These are phyloP conservation scores for Upupa epops DNA, from an alignment of 2,113 vertebrate species.

Conservation along the genomic window DNA sequence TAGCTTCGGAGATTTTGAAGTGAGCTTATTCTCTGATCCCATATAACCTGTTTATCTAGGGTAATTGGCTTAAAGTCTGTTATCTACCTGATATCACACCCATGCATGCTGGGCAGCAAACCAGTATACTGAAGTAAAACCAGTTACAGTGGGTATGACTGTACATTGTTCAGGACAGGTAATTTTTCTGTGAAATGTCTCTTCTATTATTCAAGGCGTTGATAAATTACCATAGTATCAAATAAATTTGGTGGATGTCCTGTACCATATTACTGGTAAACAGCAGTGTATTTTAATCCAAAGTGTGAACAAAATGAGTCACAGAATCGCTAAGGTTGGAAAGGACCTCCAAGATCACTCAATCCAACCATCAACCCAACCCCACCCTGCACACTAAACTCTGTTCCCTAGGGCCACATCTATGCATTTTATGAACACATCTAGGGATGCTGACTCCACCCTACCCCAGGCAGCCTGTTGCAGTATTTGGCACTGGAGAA, in stretches of 20 bases:
- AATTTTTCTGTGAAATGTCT: slow-evolving; percentile 1
- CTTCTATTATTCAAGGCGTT: not conserved
- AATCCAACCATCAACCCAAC: too few species aligned
- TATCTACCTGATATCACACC: not conserved
- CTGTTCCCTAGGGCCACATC: too few species aligned
- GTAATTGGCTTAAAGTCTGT: not conserved
- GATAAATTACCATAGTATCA: not conserved
- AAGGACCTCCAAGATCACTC: too few species aligned
- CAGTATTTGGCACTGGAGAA: not conserved
- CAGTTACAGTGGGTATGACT: not conserved
- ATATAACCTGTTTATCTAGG: not conserved
- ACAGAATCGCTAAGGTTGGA: too few species aligned
- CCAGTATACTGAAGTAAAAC: not conserved
- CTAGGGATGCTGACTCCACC: too few species aligned
- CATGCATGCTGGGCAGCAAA: not conserved
- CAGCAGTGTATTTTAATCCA: not conserved
- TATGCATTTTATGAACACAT: too few species aligned
- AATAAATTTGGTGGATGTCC: too few species aligned
- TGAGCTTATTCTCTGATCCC: not conserved
- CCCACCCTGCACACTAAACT: too few species aligned
- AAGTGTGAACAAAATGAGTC: not conserved
- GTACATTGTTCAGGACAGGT: not conserved
- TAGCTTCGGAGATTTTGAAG: not conserved
- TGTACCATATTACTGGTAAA: not conserved
- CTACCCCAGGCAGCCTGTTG: too few species aligned